Base-by-base conservation (phyloP, 2,797 vertebrate genomes). In the Microctenopoma lineatum region DNA sequence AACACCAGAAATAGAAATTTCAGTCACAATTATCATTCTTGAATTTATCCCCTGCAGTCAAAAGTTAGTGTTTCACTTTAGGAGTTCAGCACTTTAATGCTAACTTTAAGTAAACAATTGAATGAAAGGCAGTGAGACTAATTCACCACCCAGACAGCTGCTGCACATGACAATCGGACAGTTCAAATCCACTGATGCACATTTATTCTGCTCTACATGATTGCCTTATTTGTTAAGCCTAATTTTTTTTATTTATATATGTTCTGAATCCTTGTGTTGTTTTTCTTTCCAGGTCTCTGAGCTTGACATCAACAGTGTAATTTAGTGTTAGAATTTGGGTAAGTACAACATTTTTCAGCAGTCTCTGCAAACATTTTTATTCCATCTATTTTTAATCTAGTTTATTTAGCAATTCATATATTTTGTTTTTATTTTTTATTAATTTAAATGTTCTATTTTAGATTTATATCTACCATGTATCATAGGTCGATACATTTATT, bases 1-100 rank as follows among this genome's bases (percentile, higher is more conserved):
- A 75, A 80, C 81, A 86, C 91, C 84, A 80, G 75, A 93, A 93
- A 94, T 92, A 93, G 88, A 90, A 78, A 81, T 87, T 88, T 93
- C 85, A 85, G 66, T 90, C 90, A 87, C 89, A 90, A 92, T 91
- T 92, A 90, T 89, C 70, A 81, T 87, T 83, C 85, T 86, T 75
- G 81, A 85, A 83, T 86, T 77, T 88, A 89, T 92, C 87, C 86
- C 88, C 88, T 87, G 82, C 85, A 90, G 90, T 87, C 77, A 87
- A 89, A 92, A 93, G 87, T 92, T 92, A 72, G 68, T 57, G 48
- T 83, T 87, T 89, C 58, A 85, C 77, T 90, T 89, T 16, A 77
- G 70, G 73, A 87, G 83, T 89, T 84, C 69, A 61, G 50, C 75
- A 69, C 84, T 85, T 83, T 69, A 84, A 83, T 63, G 56, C 71